phyloP scores from a whole-genome alignment of 92 coral and sea anemone species.

The Umimayanthus chanpuru region DNA sequence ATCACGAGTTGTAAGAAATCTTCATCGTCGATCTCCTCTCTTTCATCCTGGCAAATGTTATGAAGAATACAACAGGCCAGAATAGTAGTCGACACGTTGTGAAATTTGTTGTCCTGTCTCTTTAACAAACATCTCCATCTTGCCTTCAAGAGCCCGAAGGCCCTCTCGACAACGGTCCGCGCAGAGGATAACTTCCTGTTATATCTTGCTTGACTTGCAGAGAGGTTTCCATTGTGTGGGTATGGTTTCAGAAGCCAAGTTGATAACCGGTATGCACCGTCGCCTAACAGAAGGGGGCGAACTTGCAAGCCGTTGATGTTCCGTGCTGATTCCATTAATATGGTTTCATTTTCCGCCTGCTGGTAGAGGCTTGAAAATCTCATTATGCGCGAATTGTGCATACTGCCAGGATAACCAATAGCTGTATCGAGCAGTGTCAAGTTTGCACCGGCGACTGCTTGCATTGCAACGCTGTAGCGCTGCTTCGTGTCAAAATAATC shows the following conservation, averaged over 20 bases:
- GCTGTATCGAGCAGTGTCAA: not conserved
- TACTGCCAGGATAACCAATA: constrained; percentile 11
- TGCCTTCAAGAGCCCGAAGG: not conserved
- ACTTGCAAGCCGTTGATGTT: not conserved
- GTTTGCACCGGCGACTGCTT: not conserved
- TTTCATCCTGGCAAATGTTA: constrained; percentile 5
- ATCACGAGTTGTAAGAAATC: not conserved
- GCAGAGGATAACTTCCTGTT: not conserved
- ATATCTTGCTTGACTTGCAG: not conserved
- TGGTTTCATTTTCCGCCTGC: not conserved
- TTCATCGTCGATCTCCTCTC: not conserved
- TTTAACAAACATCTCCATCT: not conserved
- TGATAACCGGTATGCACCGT: not conserved
- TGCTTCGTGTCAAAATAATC: constrained; percentile 4
- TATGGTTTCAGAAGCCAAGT: not conserved
- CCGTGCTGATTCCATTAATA: too few species aligned
- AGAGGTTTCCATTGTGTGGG: not conserved
- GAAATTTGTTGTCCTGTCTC: not conserved
- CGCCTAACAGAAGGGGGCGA: not conserved
- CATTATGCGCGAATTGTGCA: not conserved
- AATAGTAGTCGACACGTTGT: not conserved
- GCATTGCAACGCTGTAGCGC: not conserved
- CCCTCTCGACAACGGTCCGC: not conserved
- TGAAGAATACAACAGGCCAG: constrained; percentile 4
- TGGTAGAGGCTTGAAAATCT: not conserved